phyloP scores from a whole-genome alignment of 2,888 invertebrate genomes.

The Blastobasis lacticolella region DNA sequence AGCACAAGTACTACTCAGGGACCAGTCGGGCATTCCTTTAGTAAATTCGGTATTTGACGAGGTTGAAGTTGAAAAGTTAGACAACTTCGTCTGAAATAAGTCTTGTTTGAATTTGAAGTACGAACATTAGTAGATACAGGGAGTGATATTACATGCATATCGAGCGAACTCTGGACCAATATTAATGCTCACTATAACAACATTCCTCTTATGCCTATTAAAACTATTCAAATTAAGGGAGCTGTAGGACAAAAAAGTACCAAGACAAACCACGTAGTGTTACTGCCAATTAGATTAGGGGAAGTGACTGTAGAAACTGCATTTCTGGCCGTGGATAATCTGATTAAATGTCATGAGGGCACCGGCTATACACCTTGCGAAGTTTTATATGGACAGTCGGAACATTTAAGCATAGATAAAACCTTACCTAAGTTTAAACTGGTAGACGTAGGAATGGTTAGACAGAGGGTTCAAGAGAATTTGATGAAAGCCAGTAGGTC shows the following conservation, averaged over 20 bases:
- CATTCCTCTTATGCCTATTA: not conserved
- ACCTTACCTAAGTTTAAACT: not conserved
- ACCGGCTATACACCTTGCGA: constrained; percentile 7
- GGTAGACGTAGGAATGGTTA: not conserved
- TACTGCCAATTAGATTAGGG: constrained; percentile 5
- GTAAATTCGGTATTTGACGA: not conserved
- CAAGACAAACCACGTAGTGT: constrained; percentile 4
- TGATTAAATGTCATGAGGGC: constrained; percentile 11
- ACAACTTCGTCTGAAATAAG: not conserved
- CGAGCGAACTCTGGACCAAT: not conserved
- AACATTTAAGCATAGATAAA: constrained; percentile 6
- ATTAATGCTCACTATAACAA: not conserved
- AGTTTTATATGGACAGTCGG: not conserved
- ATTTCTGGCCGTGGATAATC: constrained; percentile 5
- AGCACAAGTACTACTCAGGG: not conserved
- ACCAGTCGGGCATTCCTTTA: not conserved
- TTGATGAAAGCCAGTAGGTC: constrained; percentile 1
- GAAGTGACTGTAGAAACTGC: not conserved
- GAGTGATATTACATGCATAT: not conserved
- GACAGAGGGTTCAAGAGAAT: constrained; percentile 4
- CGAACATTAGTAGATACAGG: not conserved
- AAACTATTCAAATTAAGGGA: not conserved
- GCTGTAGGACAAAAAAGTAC: constrained; percentile 4
- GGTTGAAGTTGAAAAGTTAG: not conserved
- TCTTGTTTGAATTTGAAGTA: not conserved